phyloP scores from a whole-genome alignment of 2,888 invertebrate species.

The Hesperia comma region DNA sequence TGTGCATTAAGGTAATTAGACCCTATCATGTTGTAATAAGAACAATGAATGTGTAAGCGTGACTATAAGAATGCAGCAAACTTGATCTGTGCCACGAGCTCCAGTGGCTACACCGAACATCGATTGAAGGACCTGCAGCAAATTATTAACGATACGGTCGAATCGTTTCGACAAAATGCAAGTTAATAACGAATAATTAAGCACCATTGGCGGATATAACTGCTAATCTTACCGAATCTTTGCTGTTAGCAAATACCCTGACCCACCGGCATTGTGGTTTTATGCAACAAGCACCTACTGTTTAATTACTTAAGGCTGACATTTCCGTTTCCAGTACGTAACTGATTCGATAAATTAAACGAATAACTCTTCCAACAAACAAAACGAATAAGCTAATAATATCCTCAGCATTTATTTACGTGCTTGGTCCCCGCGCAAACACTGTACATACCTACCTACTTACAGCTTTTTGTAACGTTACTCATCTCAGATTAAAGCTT shows the following conservation, averaged over 20 bases:
- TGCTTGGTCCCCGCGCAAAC: neutral
- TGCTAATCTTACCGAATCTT: slow-evolving; percentile 16
- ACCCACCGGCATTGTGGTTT: slow-evolving; percentile 8
- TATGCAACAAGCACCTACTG: neutral
- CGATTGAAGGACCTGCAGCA: neutral
- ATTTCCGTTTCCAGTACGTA: slow-evolving; percentile 23
- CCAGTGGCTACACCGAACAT: slow-evolving; percentile 41
- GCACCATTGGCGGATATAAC: neutral
- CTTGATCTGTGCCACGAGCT: slow-evolving; percentile 61
- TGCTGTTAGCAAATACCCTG: slow-evolving; percentile 3
- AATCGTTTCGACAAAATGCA: slow-evolving; percentile 4
- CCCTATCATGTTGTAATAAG: slow-evolving; percentile 74
- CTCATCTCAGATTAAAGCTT: neutral
- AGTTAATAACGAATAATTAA: slow-evolving; percentile 7
- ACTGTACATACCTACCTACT: neutral
- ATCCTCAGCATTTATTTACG: neutral
- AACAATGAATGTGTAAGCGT: slow-evolving; percentile 70
- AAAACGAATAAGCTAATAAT: slow-evolving; percentile 7
- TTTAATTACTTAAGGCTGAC: slow-evolving; percentile 15
- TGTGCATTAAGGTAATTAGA: slow-evolving; percentile 71
- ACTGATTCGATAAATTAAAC: slow-evolving; percentile 16
- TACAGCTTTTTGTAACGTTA: neutral
- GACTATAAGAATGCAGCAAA: slow-evolving; percentile 57
- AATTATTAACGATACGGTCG: slow-evolving; percentile 12
- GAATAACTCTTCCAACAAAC: neutral